Evolutionary conservation across 2,888 invertebrate genomes (phyloP).

Genomic region (Conistra vaccinii): DNA sequence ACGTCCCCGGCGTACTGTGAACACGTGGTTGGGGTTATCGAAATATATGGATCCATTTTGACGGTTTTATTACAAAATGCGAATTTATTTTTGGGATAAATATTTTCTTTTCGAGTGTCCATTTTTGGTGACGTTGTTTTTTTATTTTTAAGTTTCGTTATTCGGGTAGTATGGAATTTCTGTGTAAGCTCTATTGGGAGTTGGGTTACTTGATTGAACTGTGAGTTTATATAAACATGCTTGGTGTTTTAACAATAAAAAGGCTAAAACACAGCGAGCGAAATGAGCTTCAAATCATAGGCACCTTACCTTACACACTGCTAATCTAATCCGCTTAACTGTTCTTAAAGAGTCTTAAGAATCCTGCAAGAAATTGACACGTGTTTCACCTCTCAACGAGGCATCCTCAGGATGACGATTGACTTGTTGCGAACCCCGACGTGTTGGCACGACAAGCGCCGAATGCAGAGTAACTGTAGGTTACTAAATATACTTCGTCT

Average conservation of each 20-base stretch:
- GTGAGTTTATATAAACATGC: neutral
- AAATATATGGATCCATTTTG: constrained; percentile 50
- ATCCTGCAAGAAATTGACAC: too few relatives aligned
- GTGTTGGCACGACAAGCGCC: too few relatives aligned
- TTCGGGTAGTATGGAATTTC: neutral
- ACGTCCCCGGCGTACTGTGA: constrained; percentile 54
- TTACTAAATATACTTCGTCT: too few relatives aligned
- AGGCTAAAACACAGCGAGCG: too few relatives aligned
- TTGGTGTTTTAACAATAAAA: neutral
- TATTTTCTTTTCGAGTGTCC: constrained; percentile 41
- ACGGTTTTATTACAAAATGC: constrained; percentile 54
- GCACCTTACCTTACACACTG: too few relatives aligned
- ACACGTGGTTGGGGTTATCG: constrained; percentile 56
- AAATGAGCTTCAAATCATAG: too few relatives aligned
- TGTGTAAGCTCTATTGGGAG: neutral
- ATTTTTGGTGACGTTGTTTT: constrained; percentile 30
- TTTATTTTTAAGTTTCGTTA: constrained; percentile 13
- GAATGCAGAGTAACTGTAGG: too few relatives aligned
- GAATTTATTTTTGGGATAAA: constrained; percentile 50
- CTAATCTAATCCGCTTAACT: too few relatives aligned
- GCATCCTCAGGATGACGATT: too few relatives aligned
- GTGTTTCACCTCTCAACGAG: too few relatives aligned
- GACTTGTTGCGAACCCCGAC: too few relatives aligned
- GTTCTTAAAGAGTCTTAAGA: too few relatives aligned
- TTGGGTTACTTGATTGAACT: neutral